Evolutionary conservation across 2,888 invertebrate species (phyloP), one percentile per base, ranked within the genome.

Genomic region (Drosophila mettleri): DNA sequence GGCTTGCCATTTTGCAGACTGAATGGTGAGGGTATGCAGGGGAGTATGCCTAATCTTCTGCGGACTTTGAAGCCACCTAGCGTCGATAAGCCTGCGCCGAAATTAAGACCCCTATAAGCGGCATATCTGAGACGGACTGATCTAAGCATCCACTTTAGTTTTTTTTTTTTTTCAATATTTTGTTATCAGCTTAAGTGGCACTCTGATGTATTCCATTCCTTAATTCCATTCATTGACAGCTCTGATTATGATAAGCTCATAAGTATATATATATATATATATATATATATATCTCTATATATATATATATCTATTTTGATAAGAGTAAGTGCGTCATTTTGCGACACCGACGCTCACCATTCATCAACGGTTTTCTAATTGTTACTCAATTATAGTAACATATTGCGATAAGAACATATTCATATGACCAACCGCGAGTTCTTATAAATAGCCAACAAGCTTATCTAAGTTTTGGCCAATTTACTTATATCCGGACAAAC

Each of bases 1-100:
- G 57, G 39, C 33, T 70, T 76, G 60, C 60, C 67, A 53, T 38
- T 61, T 61, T n/a, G 46, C 27, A 55, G 16, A 16, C 20, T 43
- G 48, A 36, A 6, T 39, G 8, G 20, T 51, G 27, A 59, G 63
- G 34, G 70, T 51, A 69, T 62, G 22, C 18, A 14, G 6, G 4
- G n/a, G 12, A 16, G 58, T 29, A 69, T 52, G 34, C 18, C 9
- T 45, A 62, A 58, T 58, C 24, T n/a, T 9, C n/a, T 12, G n/a
- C 29, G 46, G 6, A 45, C 52, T 62, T 57, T 57, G 55, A 29
- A 7, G 3, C 27, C 34, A 10, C 16, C n/a, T 34, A 14, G 22
- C n/a, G 6, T 9, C 22, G 49, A 24, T 16, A 34, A 34, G 10
- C n/a, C 12, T 24, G 3, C 2, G 31, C 14, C 14, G 20, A 8